A percentile compares a stretch with the other conserved stretches of the same genome.
Conservation (phyloP, 1,140 invertebrate genomes). For the Apolygus lucorum region DNA sequence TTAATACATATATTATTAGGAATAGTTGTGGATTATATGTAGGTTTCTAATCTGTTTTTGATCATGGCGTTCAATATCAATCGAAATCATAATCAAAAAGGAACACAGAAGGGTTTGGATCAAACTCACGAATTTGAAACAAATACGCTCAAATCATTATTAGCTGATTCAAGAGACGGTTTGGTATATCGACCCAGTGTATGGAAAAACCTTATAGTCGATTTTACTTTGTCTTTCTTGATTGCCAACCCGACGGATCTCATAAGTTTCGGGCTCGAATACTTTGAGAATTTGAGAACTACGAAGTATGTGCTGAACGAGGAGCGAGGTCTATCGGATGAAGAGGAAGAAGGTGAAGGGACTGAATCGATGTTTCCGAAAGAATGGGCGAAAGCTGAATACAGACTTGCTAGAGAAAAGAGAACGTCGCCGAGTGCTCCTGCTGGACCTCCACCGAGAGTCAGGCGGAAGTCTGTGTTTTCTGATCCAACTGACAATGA, state of each 20-base stretch:
- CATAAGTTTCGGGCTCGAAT: neutral
- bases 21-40: too few relatives aligned
- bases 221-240: neutral
- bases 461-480: conserved; percentile 1
- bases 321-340: neutral
- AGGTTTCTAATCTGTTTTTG: neutral
- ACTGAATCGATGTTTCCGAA: neutral
- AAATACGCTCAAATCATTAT: too few relatives aligned
- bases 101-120: too few relatives aligned
- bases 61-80: too few relatives aligned
- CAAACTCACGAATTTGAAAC: too few relatives aligned
- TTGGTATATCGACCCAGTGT: neutral
- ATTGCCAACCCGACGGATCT: neutral
- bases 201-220: neutral
- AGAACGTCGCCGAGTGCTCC: neutral
- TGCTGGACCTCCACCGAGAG: neutral
- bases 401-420: neutral
- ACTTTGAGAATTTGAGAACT: neutral
- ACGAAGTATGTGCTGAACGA: neutral
- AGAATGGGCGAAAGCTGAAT: neutral
- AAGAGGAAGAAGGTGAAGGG: neutral
- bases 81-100: too few relatives aligned
- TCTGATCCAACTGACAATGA: neutral
- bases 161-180: neutral
- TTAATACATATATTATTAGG: too few relatives aligned